These are phyloP conservation scores for Atta colombica DNA, from an alignment of 1,140 invertebrate species.

Conservation along the genomic window DNA sequence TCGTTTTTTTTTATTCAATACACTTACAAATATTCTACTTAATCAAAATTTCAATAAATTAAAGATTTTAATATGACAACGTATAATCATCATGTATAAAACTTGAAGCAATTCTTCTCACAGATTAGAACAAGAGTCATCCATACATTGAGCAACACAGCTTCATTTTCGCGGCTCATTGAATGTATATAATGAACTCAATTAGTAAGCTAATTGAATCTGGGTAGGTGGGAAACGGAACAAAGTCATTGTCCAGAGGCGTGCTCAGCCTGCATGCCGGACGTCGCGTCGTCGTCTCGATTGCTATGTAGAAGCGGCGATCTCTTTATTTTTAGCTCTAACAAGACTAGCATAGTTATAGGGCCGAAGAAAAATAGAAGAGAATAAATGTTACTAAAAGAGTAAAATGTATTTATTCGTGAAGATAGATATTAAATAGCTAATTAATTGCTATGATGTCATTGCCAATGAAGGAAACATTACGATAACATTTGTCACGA, in stretches of 20 bases:
- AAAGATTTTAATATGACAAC: background rate
- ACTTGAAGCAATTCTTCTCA: too few species aligned
- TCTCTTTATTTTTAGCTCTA: conserved; percentile 59
- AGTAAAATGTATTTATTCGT: conserved; percentile 21
- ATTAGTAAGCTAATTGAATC: conserved; percentile 54
- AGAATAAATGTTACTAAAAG: conserved; percentile 38
- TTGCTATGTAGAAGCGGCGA: conserved; percentile 30
- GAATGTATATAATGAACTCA: conserved; percentile 21
- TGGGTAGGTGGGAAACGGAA: background rate
- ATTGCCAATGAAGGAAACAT: conserved; percentile 60
- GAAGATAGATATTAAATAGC: background rate
- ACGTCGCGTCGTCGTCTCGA: conserved; percentile 30
- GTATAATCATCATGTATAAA: too few species aligned
- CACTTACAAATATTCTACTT: background rate
- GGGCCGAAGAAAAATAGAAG: conserved; percentile 40
- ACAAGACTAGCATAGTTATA: conserved; percentile 22
- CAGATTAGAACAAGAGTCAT: background rate
- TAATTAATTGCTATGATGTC: conserved; percentile 67
- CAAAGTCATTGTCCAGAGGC: conserved; percentile 41
- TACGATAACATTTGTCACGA: conserved; percentile 11
- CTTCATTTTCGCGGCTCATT: conserved; percentile 26
- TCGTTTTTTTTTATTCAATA: background rate
- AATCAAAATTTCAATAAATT: background rate
- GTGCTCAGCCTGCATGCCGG: background rate
- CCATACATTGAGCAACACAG: background rate